phyloP scores from a whole-genome alignment of 2,888 invertebrate species.

The Anorthoa munda region DNA sequence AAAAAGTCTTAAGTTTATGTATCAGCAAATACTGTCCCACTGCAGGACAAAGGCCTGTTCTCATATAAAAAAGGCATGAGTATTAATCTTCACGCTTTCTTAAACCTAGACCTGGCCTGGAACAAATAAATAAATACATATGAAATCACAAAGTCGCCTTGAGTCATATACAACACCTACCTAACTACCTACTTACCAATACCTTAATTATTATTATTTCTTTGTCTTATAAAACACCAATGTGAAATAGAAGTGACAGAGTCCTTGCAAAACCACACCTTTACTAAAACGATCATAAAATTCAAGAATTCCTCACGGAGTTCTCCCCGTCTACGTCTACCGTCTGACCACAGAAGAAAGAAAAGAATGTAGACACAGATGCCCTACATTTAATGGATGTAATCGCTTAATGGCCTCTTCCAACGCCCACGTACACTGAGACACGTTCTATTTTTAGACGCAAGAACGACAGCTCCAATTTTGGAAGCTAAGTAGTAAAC shows the following conservation, averaged over 20 bases:
- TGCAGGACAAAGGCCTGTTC: too few relatives aligned
- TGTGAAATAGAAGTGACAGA: background rate
- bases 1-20: too few relatives aligned
- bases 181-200: too few relatives aligned
- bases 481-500: background rate
- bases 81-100: too few relatives aligned
- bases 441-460: conserved; percentile 30
- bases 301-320: conserved; percentile 18
- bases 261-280: background rate
- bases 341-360: background rate
- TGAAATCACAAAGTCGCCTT: too few relatives aligned
- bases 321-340: background rate
- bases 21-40: too few relatives aligned
- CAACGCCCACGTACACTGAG: conserved; percentile 33
- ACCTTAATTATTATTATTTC: background rate
- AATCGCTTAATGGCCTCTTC: conserved; percentile 23
- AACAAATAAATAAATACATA: too few relatives aligned
- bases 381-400: conserved; percentile 17
- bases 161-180: too few relatives aligned
- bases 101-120: too few relatives aligned
- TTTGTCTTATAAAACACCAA: background rate
- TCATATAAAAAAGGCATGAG: too few relatives aligned
- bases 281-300: conserved; percentile 12
- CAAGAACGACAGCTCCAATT: conserved; percentile 22
- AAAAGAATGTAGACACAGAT: conserved; percentile 12